Evolutionary conservation across 2,797 vertebrate species (phyloP).

Genomic region (Poeciliopsis paucimaculata): DNA sequence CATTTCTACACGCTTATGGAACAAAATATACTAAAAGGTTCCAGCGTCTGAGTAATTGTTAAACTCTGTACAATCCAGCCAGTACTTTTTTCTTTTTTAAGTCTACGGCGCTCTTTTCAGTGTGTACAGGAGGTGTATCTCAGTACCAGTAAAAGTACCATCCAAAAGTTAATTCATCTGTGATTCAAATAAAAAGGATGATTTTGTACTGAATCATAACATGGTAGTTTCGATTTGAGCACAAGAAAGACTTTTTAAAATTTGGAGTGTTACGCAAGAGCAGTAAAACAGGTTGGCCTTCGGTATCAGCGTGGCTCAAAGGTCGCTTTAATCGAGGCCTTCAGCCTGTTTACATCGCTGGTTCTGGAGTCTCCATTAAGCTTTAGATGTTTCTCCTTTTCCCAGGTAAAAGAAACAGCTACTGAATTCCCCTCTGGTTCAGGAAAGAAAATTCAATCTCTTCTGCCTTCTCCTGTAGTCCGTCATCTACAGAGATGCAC

Average conservation of each 20-base stretch:
- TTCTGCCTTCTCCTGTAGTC: no score
- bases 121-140: not conserved
- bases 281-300: not conserved
- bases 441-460: no score
- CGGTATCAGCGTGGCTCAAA: not conserved
- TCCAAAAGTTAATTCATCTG: not conserved
- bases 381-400: not conserved
- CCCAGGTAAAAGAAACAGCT: not conserved
- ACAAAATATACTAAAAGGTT: slow-evolving; percentile 2
- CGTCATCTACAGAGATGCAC: no score
- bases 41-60: slow-evolving; percentile 5
- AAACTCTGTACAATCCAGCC: not conserved
- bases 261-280: not conserved
- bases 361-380: not conserved
- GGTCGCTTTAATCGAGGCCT: not conserved
- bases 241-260: not conserved
- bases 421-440: not conserved
- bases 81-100: not conserved
- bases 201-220: not conserved
- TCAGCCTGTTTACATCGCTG: not conserved
- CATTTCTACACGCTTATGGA: not conserved
- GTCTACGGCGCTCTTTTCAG: not conserved
- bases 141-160: not conserved
- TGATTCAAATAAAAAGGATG: not conserved
- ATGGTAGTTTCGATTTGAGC: not conserved